phyloP scores from a whole-genome alignment of 2,797 vertebrate genomes.

The Hirundo rustica region DNA sequence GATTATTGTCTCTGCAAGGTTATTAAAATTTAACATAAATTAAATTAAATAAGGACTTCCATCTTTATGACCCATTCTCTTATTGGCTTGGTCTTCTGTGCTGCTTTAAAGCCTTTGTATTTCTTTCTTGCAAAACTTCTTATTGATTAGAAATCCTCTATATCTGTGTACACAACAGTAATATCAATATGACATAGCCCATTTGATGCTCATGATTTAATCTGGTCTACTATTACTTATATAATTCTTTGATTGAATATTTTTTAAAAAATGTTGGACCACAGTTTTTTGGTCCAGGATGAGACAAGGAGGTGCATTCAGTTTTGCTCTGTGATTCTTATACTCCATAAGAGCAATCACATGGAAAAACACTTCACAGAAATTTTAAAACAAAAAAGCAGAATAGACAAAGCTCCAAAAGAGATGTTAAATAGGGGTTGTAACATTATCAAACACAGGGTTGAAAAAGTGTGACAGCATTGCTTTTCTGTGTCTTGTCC shows the following conservation, averaged over 20 bases:
- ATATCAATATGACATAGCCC: background rate
- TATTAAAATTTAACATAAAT: background rate
- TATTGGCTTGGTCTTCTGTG: background rate
- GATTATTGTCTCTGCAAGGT: background rate
- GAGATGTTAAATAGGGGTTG: background rate
- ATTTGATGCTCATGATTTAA: background rate
- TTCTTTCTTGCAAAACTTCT: background rate
- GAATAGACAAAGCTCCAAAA: background rate
- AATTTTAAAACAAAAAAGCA: background rate
- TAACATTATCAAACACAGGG: background rate
- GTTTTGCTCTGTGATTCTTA: background rate
- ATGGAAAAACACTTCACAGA: background rate
- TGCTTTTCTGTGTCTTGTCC: background rate
- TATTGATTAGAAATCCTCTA: background rate
- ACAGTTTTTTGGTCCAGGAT: background rate
- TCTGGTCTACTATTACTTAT: background rate
- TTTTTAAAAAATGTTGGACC: background rate
- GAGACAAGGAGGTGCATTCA: background rate
- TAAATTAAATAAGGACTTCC: background rate
- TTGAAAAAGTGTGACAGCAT: background rate
- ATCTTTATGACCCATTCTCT: background rate
- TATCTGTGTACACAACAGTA: background rate
- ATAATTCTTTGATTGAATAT: background rate
- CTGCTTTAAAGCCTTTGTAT: background rate
- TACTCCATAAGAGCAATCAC: rapidly evolving